A percentile compares a stretch with the other conserved stretches of the same genome.
Evolutionary conservation across 2,888 invertebrate species (phyloP).

Genomic region (Agrotis ipsilon): DNA sequence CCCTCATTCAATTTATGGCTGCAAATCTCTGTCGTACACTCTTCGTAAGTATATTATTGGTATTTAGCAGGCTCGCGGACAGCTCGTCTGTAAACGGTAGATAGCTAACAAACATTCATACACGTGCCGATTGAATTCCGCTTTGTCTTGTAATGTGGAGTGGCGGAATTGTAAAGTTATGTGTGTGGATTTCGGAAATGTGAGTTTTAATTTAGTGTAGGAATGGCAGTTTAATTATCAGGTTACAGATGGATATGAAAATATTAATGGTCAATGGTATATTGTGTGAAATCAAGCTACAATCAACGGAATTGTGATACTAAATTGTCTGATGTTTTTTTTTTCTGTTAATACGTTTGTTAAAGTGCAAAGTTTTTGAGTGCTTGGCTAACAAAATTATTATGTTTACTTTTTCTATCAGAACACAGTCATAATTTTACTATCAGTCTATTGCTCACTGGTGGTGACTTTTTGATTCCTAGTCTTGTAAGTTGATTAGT

Average conservation of each 20-base stretch:
- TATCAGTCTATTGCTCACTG: too few relatives aligned
- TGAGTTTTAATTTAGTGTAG: background rate
- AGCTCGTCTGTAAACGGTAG: conserved; percentile 79
- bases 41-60: conserved; percentile 84
- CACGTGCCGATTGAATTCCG: conserved; percentile 69
- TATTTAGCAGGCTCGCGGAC: conserved; percentile 85
- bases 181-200: conserved; percentile 3
- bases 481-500: too few relatives aligned
- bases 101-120: conserved; percentile 82
- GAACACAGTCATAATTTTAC: too few relatives aligned
- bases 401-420: too few relatives aligned
- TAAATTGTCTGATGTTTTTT: background rate
- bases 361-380: too few relatives aligned
- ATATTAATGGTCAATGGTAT: background rate
- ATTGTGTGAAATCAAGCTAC: background rate
- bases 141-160: conserved; percentile 70
- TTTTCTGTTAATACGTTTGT: too few relatives aligned
- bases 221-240: background rate
- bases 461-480: too few relatives aligned
- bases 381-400: too few relatives aligned
- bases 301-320: background rate
- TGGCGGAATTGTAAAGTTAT: conserved; percentile 18
- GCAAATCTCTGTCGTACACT: conserved; percentile 84
- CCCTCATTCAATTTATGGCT: conserved; percentile 81
- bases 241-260: too few relatives aligned